Conservation (phyloP, 2,797 vertebrate species). For the Pantherophis vulpinus region DNA sequence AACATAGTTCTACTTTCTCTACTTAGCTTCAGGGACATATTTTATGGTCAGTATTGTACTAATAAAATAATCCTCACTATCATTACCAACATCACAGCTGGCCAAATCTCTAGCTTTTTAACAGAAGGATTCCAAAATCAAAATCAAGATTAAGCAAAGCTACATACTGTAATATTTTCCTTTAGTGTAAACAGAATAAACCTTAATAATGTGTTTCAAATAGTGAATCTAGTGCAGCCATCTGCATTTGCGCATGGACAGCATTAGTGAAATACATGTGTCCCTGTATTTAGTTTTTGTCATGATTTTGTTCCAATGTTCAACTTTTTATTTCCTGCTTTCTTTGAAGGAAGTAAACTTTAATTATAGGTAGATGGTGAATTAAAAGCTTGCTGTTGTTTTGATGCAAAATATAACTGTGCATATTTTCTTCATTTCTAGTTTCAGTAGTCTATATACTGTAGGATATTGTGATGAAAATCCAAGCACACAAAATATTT, state of each 20-base stretch:
- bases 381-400: conserved; percentile 23
- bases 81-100: background rate
- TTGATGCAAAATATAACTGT: conserved; percentile 14
- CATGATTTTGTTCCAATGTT: background rate
- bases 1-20: background rate
- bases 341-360: background rate
- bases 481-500: background rate
- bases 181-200: background rate
- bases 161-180: background rate
- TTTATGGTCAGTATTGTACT: background rate
- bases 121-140: background rate
- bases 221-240: background rate
- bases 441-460: background rate
- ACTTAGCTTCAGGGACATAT: background rate
- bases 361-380: background rate
- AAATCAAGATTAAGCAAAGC: background rate
- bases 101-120: background rate
- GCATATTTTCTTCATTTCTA: background rate
- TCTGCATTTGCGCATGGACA: background rate
- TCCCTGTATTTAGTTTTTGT: background rate
- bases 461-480: background rate
- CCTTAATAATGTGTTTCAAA: background rate
- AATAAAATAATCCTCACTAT: background rate
- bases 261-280: background rate
- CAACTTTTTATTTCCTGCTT: background rate